Conservation (phyloP, 2,113 vertebrate genomes). For the Pachycephala philippinensis region DNA sequence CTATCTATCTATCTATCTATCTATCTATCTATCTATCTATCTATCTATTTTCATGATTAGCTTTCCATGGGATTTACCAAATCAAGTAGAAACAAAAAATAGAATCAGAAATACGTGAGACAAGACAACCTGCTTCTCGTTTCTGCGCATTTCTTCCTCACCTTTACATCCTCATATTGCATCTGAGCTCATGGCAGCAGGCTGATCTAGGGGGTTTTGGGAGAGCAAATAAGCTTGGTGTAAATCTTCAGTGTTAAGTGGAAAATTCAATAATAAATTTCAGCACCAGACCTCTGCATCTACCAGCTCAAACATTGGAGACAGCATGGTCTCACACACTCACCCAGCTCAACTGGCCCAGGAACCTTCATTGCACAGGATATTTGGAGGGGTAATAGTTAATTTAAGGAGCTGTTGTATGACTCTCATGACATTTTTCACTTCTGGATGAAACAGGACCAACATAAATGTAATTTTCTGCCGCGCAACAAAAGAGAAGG, state of each 20-base stretch:
- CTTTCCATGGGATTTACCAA: not conserved
- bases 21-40: not conserved
- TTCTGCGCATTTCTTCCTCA: not conserved
- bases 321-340: not conserved
- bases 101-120: not conserved
- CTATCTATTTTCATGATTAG: not conserved
- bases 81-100: not conserved
- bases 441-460: not conserved
- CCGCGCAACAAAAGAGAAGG: not conserved
- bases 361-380: not conserved
- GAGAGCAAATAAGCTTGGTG: not conserved
- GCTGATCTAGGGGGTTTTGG: not conserved
- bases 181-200: not conserved
- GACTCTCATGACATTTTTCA: not conserved
- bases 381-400: not conserved
- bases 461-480: not conserved
- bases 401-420: not conserved
- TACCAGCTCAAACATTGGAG: not conserved
- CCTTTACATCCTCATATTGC: not conserved
- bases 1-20: not conserved
- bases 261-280: not conserved
- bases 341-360: not conserved
- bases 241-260: not conserved
- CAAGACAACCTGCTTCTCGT: not conserved
- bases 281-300: not conserved